Evolutionary conservation across 2,888 invertebrate genomes (phyloP), one percentile per base, ranked within the genome.

Genomic region (Macrosoma leucophasiata): DNA sequence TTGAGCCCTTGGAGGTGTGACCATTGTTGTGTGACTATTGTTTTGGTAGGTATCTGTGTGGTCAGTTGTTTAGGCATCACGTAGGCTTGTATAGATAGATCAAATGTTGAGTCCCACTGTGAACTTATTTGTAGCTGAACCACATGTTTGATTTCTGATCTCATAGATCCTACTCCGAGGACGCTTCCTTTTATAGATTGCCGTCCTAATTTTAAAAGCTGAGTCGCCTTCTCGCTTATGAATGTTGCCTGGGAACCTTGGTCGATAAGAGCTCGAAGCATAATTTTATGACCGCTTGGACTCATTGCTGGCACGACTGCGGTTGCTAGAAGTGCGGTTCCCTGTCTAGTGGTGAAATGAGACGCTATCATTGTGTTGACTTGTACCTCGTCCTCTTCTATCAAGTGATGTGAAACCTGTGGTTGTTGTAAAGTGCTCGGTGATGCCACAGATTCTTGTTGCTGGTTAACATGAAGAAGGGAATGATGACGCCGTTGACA

Each of bases 221-320:
- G 46, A 30, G 39, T 23, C 10, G 40, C 41, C 26, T 28, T 35
- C 23, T 43, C 40, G 11, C 26, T 45, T 4, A 48, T 32, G 23
- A 48, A 48, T 6, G 28, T 24, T 24, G 36, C 40, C 33, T 47
- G 42, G 5, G 44, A 44, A 8, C 41, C 41, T 26, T 30, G 36
- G 14, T 47, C 46, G 4, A 47, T 26, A 17, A 47, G 17, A 5
- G 48, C 40, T 3, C 36, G 29, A 10, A 47, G 14, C 4, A 29
- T 9, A 8, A 30, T 36, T 5, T 23, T 35, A 11, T 31, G 34
- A 9, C 35, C 21, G 6, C 12, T 9, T 3, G n/a, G 13, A 21
- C 13, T 29, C 15, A 20, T 35, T 2, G 12, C 24, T 13, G 9
- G 13, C 9, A 30, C 20, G 4, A 12, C 8, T 8, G 35, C 29